These are phyloP conservation scores for Piprites chloris DNA, from an alignment of 2,113 vertebrate species.

Conservation along the genomic window DNA sequence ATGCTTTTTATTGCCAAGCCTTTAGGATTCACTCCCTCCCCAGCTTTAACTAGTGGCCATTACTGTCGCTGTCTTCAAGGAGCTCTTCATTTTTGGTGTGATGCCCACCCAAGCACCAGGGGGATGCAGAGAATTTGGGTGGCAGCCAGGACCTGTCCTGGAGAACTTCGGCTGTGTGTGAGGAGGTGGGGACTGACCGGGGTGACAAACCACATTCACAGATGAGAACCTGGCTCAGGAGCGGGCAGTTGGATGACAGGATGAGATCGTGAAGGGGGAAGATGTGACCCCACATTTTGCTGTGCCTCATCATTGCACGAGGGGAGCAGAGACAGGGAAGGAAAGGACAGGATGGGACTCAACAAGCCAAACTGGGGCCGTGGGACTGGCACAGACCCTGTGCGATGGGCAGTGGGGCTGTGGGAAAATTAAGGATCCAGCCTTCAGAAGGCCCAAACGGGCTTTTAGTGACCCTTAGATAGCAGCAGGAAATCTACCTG, in stretches of 20 bases:
- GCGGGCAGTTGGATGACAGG: fast-evolving
- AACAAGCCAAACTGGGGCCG: fast-evolving
- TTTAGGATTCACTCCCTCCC: background rate
- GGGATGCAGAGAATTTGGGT: background rate
- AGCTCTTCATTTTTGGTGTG: fast-evolving
- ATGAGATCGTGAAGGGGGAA: background rate
- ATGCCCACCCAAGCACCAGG: background rate
- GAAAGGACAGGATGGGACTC: background rate
- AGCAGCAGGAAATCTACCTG: fast-evolving
- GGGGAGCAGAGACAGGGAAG: background rate
- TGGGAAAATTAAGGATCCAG: background rate
- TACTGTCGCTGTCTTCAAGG: fast-evolving
- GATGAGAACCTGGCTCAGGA: too few relatives aligned
- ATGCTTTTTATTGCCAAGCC: background rate
- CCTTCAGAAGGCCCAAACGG: background rate
- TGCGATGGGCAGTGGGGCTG: fast-evolving
- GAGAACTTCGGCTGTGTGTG: background rate
- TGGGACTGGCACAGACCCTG: fast-evolving
- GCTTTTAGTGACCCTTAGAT: fast-evolving
- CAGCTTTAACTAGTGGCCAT: background rate
- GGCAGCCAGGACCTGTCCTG: background rate
- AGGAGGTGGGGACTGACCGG: fast-evolving
- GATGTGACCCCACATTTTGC: fast-evolving
- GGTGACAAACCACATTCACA: fast-evolving
- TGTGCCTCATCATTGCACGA: fast-evolving